phyloP scores from a whole-genome alignment of 1,140 invertebrate genomes.

The Drosophila lacteicornis region DNA sequence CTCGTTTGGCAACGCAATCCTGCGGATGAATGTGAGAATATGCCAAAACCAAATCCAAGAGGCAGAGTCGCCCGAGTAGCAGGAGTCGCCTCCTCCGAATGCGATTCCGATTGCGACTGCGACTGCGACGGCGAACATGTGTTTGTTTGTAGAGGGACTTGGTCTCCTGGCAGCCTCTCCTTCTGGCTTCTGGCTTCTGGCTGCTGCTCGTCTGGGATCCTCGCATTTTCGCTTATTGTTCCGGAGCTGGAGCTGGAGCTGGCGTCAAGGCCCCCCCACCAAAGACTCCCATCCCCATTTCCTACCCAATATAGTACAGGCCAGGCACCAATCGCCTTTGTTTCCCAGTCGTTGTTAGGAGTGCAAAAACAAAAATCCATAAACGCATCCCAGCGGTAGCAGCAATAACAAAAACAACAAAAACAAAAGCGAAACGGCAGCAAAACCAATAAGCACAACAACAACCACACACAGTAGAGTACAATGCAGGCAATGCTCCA shows the following conservation, averaged over 20 bases:
- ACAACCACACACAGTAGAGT: constrained; percentile 6
- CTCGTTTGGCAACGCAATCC: constrained; percentile 42
- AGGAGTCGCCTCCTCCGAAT: constrained; percentile 9
- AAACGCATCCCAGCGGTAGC: constrained; percentile 67
- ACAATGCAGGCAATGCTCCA: constrained; percentile 33
- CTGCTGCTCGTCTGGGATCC: constrained; percentile 26
- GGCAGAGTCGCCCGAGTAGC: constrained; percentile 17
- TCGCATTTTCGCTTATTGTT: constrained; percentile 76
- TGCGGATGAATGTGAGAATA: constrained; percentile 78
- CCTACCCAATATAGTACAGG: constrained; percentile 18
- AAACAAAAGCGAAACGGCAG: constrained; percentile 43
- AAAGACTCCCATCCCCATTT: constrained; percentile 20
- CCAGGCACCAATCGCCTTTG: constrained; percentile 56
- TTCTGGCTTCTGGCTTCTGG: constrained; percentile 9
- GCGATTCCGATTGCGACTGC: constrained; percentile 15
- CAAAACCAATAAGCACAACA: constrained; percentile 56
- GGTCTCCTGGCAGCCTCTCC: constrained; percentile 23
- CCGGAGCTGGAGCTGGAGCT: constrained; percentile 44
- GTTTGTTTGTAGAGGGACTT: constrained; percentile 50
- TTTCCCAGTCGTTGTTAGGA: constrained; percentile 51
- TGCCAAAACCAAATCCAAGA: constrained; percentile 76
- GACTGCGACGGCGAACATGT: constrained; percentile 36
- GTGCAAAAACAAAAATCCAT: constrained; percentile 75
- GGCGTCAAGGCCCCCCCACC: constrained; percentile 57
- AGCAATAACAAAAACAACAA: constrained; percentile 38